Evolutionary conservation across 1,140 invertebrate genomes (phyloP).

Genomic region (Rhopalosiphum padi): DNA sequence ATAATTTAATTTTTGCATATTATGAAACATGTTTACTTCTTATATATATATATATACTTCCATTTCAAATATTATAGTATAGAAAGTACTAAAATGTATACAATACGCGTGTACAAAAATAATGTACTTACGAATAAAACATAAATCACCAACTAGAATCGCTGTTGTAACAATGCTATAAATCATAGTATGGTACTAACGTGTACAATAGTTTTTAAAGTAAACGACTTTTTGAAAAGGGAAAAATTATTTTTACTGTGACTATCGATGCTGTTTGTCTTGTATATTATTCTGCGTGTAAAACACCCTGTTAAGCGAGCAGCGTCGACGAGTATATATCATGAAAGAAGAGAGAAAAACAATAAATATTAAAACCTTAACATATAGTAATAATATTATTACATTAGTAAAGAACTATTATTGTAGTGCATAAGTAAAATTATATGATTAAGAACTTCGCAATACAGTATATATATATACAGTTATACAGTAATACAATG

Average conservation of each 20-base stretch:
- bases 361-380: not conserved
- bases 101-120: not conserved
- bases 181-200: not conserved
- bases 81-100: not conserved
- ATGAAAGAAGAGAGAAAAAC: not conserved
- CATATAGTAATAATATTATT: not conserved
- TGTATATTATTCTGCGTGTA: not conserved
- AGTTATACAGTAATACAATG: not conserved
- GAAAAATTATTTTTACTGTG: not conserved
- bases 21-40: not conserved
- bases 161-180: not conserved
- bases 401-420: not conserved
- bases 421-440: not conserved
- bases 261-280: not conserved
- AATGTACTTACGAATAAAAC: not conserved
- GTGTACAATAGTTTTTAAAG: constrained; percentile 1
- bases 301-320: not conserved
- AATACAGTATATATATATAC: not conserved
- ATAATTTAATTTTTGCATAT: not conserved
- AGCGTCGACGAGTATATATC: not conserved
- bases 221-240: not conserved
- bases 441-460: not conserved
- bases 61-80: not conserved
- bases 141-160: not conserved
- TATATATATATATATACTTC: too few species aligned